Percentiles rank a stretch among this genome's conserved stretches.
phyloP scores from a whole-genome alignment of 2,888 invertebrate species.

The Phengaris alcon region DNA sequence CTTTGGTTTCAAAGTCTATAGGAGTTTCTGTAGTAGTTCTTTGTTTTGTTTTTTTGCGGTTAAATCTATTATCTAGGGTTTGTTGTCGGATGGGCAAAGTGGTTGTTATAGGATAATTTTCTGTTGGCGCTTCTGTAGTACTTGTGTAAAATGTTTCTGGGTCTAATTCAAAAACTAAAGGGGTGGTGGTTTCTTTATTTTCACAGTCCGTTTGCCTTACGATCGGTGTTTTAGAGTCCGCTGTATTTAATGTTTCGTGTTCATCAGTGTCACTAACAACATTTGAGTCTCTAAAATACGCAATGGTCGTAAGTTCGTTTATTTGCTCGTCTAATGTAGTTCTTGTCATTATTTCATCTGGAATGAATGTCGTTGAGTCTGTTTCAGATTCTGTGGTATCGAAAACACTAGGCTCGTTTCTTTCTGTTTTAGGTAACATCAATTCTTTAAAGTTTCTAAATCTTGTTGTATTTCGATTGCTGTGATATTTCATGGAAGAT shows the following conservation, averaged over 20 bases:
- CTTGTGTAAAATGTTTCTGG: slow-evolving; percentile 36
- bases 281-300: slow-evolving; percentile 9
- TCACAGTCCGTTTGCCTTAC: slow-evolving; percentile 24
- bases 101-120: slow-evolving; percentile 46
- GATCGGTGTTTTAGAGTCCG: slow-evolving; percentile 22
- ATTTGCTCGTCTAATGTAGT: slow-evolving; percentile 33
- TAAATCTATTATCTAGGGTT: slow-evolving; percentile 59
- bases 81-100: slow-evolving; percentile 55
- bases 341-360: slow-evolving; percentile 38
- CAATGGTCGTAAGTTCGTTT: slow-evolving; percentile 23
- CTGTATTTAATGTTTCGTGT: slow-evolving; percentile 27
- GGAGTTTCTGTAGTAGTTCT: slow-evolving; percentile 62
- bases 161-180: slow-evolving; percentile 24
- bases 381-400: slow-evolving; percentile 39
- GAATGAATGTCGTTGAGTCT: slow-evolving; percentile 43
- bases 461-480: slow-evolving; percentile 56
- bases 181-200: slow-evolving; percentile 29
- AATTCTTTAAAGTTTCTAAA: slow-evolving; percentile 58
- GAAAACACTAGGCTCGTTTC: slow-evolving; percentile 35
- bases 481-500: slow-evolving; percentile 56
- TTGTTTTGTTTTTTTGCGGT: slow-evolving; percentile 61
- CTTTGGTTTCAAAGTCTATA: slow-evolving; percentile 55
- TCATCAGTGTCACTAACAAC: slow-evolving; percentile 24
- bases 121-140: slow-evolving; percentile 45
- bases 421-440: slow-evolving; percentile 49